Percentiles rank a stretch among this genome's conserved stretches.
These are phyloP conservation scores for Pseudoips prasinana DNA, from an alignment of 2,888 invertebrate species.

Conservation along the genomic window DNA sequence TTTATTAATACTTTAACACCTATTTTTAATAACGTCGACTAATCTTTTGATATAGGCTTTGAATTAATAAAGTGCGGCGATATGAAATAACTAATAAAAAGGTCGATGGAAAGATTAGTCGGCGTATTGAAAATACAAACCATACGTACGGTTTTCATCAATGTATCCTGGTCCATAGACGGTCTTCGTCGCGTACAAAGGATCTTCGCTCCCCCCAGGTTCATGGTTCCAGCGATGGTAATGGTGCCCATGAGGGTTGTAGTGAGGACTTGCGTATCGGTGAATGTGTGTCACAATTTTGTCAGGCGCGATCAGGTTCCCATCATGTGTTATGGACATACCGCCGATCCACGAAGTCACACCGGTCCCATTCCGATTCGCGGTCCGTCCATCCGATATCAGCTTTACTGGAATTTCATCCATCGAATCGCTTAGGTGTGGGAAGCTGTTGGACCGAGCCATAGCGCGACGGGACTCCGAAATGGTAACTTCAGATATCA, in stretches of 20 bases:
- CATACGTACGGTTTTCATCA: constrained; percentile 81
- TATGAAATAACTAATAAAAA: background rate
- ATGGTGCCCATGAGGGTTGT: constrained; percentile 76
- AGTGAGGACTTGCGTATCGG: constrained; percentile 77
- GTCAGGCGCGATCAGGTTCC: constrained; percentile 77
- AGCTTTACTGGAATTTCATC: constrained; percentile 81
- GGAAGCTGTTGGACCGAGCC: constrained; percentile 63
- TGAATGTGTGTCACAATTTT: constrained; percentile 78
- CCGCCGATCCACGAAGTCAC: constrained; percentile 79
- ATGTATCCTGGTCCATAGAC: constrained; percentile 79
- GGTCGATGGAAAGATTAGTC: constrained; percentile 38
- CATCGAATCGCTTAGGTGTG: constrained; percentile 77
- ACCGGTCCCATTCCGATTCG: constrained; percentile 67
- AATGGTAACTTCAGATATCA: constrained; percentile 54
- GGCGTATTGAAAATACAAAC: constrained; percentile 38
- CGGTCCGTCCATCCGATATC: constrained; percentile 75
- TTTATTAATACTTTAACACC: constrained; percentile 28
- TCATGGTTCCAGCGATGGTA: constrained; percentile 77
- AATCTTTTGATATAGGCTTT: constrained; percentile 44
- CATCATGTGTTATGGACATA: constrained; percentile 78
- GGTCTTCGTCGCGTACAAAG: constrained; percentile 80
- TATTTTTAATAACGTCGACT: constrained; percentile 49
- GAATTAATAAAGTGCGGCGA: too few relatives aligned
- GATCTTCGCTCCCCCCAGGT: constrained; percentile 77
- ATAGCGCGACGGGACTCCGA: constrained; percentile 67